Conservation (phyloP, 2,113 vertebrate species). For the Tragelaphus buxtoni region DNA sequence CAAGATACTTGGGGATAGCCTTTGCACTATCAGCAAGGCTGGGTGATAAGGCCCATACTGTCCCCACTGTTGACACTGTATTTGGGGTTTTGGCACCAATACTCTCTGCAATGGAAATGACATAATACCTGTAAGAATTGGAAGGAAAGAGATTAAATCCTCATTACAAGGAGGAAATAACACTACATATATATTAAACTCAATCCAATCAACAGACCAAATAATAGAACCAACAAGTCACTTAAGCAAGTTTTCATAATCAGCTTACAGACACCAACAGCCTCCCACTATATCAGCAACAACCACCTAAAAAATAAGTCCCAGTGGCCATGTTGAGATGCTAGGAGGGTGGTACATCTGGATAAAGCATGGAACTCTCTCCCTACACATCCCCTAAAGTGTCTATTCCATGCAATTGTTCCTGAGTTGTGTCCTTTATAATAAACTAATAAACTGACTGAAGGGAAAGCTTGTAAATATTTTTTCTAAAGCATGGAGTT, state of each 20-base stretch:
- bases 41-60: fast-evolving
- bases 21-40: too few relatives aligned
- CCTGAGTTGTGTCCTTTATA: background rate
- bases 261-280: background rate
- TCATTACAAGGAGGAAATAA: background rate
- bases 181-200: background rate
- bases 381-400: background rate
- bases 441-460: background rate
- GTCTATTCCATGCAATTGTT: background rate
- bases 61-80: too few relatives aligned
- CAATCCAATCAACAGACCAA: background rate
- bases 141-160: background rate
- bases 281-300: background rate
- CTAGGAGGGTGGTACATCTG: background rate
- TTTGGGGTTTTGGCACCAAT: background rate
- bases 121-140: background rate
- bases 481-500: background rate
- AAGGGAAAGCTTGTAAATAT: background rate
- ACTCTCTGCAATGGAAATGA: background rate
- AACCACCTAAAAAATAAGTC: background rate
- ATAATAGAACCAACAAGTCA: background rate
- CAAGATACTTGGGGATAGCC: background rate
- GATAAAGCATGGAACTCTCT: background rate
- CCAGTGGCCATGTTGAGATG: background rate
- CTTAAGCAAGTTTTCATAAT: background rate